Evolutionary conservation across 37 sponge, comb jelly and placozoan genomes (phyloP).

Genomic region (Chondrilla cf. caribensis): DNA sequence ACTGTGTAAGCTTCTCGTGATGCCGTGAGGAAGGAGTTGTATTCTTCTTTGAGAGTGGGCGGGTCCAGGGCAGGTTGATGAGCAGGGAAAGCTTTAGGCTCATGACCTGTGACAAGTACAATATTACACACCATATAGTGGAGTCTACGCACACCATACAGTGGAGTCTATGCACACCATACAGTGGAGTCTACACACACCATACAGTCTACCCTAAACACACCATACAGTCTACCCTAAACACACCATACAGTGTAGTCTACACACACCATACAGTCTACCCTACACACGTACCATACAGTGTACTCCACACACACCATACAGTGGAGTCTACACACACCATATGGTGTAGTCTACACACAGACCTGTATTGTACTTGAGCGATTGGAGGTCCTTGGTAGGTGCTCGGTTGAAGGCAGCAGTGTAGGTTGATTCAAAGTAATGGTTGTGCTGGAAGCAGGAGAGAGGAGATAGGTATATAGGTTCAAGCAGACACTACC

Average conservation of each 20-base stretch:
- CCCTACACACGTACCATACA: no score
- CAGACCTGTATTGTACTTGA: slow-evolving; percentile 1
- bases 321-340: no score
- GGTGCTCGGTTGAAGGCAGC: slow-evolving; percentile 23
- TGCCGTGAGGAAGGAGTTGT: slow-evolving; percentile 59
- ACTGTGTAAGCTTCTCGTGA: slow-evolving; percentile 52
- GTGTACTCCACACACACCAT: no score
- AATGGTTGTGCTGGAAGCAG: slow-evolving; percentile 55
- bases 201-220: not conserved
- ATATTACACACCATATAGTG: slow-evolving; percentile 9
- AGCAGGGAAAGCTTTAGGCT: slow-evolving; percentile 60
- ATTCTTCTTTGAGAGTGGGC: slow-evolving; percentile 51
- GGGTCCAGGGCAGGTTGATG: slow-evolving; percentile 84
- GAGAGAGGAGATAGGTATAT: no score
- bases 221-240: no score
- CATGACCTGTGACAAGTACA: slow-evolving; percentile 27
- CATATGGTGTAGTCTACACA: no score
- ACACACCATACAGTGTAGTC: no score
- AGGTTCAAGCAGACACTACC: no score
- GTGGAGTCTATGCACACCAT: not conserved
- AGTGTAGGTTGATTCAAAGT: slow-evolving; percentile 76
- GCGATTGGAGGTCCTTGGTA: slow-evolving; percentile 20
- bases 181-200: not conserved
- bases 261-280: no score
- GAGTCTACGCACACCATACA: not conserved